These are phyloP conservation scores for Tarsius wallacei DNA, from an alignment of 2,797 vertebrate species.

Conservation along the genomic window DNA sequence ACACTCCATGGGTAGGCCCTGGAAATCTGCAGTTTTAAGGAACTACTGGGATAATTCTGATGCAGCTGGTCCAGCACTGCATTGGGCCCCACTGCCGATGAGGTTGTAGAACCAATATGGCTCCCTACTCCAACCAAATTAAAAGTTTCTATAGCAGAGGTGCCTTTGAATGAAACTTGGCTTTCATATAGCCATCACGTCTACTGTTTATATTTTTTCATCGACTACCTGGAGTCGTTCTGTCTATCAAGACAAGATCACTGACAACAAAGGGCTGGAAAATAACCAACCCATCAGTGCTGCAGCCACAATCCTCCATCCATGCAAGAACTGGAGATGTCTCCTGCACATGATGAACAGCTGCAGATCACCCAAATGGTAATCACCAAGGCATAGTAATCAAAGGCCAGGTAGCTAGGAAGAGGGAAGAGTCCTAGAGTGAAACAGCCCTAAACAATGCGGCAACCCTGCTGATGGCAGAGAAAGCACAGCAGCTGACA, in stretches of 20 bases:
- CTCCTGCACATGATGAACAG: constrained; percentile 34
- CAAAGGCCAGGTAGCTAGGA: background rate
- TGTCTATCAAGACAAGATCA: constrained; percentile 57
- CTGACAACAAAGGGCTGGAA: constrained; percentile 43
- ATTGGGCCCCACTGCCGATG: background rate
- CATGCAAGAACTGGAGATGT: background rate
- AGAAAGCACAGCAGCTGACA: constrained; percentile 70
- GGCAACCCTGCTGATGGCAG: constrained; percentile 29
- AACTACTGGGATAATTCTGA: background rate
- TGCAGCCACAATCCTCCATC: background rate
- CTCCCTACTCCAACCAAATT: background rate
- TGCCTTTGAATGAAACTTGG: background rate
- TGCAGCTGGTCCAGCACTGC: background rate
- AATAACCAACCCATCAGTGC: background rate
- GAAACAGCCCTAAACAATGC: constrained; percentile 28
- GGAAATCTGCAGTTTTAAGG: background rate
- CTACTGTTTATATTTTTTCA: background rate
- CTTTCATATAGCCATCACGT: background rate
- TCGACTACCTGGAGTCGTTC: background rate
- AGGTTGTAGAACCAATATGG: background rate
- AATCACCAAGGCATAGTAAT: constrained; percentile 21
- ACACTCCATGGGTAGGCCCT: background rate
- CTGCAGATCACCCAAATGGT: constrained; percentile 15
- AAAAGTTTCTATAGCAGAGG: background rate
- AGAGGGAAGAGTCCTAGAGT: background rate